Evolutionary conservation across 2,113 vertebrate species (phyloP).

Genomic region (Psammodynastes pulverulentus): DNA sequence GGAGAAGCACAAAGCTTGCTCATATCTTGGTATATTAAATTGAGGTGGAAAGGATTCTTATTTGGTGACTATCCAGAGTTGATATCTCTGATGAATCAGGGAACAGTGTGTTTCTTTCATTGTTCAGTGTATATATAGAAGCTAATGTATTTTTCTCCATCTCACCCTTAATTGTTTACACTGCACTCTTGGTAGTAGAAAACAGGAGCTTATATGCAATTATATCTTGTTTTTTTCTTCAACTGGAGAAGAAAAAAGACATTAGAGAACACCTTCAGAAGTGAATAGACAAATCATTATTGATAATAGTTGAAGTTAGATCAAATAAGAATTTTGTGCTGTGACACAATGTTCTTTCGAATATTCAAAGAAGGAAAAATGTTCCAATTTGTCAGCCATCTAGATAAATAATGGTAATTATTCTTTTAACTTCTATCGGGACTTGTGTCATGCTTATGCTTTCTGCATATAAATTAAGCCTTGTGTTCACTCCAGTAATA

Average conservation of each 20-base stretch:
- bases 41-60: background rate
- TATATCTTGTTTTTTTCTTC: background rate
- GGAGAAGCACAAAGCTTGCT: background rate
- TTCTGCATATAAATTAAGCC: constrained; percentile 54
- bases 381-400: constrained; percentile 56
- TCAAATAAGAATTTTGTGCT: constrained; percentile 53
- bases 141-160: background rate
- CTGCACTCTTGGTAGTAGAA: background rate
- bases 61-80: background rate
- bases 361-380: constrained; percentile 55
- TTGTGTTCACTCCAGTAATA: constrained; percentile 24
- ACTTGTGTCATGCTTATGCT: constrained; percentile 49
- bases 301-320: constrained; percentile 56
- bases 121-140: background rate
- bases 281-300: constrained; percentile 51
- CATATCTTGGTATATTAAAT: background rate
- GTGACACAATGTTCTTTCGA: constrained; percentile 53
- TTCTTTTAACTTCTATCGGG: constrained; percentile 62
- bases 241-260: constrained; percentile 17
- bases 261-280: constrained; percentile 41
- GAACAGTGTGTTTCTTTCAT: background rate
- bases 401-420: constrained; percentile 64
- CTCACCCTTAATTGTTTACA: background rate
- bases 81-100: background rate
- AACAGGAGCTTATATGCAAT: background rate